Evolutionary conservation across 2,888 invertebrate genomes (phyloP), one percentile per base, ranked within the genome.

Genomic region (Trachelus iudaicus): DNA sequence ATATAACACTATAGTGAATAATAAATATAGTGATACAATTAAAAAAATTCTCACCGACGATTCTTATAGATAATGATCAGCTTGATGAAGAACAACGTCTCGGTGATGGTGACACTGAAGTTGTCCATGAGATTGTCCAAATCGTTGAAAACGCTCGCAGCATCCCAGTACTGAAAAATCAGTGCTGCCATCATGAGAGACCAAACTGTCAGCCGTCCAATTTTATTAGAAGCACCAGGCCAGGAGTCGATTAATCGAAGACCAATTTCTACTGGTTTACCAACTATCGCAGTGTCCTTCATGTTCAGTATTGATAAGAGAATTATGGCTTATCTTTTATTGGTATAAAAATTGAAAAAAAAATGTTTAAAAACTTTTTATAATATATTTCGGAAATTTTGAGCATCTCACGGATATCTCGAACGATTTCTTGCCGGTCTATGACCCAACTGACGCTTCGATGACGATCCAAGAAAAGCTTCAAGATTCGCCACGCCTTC

Each of bases 201-300:
- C 83, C 83, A 83, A 15, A 76, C 6, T 12, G 73, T 0, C 34
- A 75, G 79, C 12, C 77, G 75, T 11, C 81, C 15, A 13, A 77
- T 73, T 34, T 75, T 56, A n/a, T 80, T 76, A 1, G 75, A 13
- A 1, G 79, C 73, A 37, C 75, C 76, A 30, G 83, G 83, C 83
- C 83, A 83, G 34, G 83, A 77, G 30, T 84, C 83, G 31, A 79
- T 81, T 11, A 83, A 34, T 71, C 73, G 76, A 12, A 83, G 69
- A 4, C 83, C 81, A 33, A 83, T 78, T 56, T 80, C 69, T 9
- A 83, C 23, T 11, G 75, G 71, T 12, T 74, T 78, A 74, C 79
- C 74, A 56, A 83, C 37, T 3, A 73, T 73, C n/a, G 23, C 73
- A 9, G 69, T 69, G 23, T 56, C 56, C 40, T 6, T 40, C 23